These are phyloP conservation scores for Seriola rivoliana DNA, from an alignment of 2,113 vertebrate species.

Conservation along the genomic window DNA sequence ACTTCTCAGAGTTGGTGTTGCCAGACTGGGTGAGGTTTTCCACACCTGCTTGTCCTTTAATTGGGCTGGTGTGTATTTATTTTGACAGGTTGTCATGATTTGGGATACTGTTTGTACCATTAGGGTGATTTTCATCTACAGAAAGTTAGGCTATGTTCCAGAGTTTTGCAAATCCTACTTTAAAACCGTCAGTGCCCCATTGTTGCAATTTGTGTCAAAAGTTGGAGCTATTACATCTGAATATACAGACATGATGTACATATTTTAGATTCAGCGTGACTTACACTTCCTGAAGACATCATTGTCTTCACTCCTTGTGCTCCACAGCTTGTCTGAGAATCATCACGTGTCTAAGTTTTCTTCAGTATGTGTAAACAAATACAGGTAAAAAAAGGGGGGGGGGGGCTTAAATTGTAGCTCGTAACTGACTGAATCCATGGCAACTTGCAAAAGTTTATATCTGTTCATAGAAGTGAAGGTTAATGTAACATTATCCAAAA, in stretches of 20 bases:
- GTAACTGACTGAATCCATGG: not conserved
- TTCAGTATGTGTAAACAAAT: too few species aligned
- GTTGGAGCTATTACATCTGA: not conserved
- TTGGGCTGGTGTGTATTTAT: not conserved
- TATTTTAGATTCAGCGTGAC: not conserved
- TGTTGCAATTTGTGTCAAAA: not conserved
- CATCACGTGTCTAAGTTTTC: too few species aligned
- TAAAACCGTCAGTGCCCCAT: not conserved
- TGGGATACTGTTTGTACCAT: not conserved
- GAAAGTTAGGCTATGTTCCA: too few species aligned
- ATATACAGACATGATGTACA: not conserved
- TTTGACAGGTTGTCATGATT: not conserved
- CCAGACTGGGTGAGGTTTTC: too few species aligned
- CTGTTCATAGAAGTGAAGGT: not conserved
- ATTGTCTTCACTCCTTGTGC: not conserved
- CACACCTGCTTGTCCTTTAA: too few species aligned
- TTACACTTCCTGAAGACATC: not conserved
- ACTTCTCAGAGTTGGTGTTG: not conserved
- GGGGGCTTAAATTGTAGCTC: not conserved
- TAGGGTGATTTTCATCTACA: not conserved
- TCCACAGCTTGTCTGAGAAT: not conserved
- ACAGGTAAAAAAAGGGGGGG: not conserved
- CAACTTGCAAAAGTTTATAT: not conserved
- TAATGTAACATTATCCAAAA: not conserved
- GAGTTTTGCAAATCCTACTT: not conserved